A percentile compares a stretch with the other conserved stretches of the same genome.
phyloP scores from a whole-genome alignment of 2,113 vertebrate species.

The Leucopsar rothschildi region DNA sequence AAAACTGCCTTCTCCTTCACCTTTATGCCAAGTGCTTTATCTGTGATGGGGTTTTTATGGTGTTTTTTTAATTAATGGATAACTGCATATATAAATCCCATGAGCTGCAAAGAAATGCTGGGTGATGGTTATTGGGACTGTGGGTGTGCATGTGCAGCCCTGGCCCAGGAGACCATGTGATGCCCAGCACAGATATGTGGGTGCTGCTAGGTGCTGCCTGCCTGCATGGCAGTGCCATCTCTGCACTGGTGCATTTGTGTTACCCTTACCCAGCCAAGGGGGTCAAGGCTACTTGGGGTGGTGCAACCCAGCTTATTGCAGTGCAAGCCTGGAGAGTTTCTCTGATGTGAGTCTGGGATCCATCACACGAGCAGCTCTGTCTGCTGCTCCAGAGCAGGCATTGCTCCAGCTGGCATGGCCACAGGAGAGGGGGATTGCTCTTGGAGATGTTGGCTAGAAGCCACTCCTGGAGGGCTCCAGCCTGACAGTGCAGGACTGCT shows the following conservation, averaged over 20 bases:
- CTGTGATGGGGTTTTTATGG: not conserved
- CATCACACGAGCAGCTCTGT: not conserved
- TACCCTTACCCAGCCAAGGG: not conserved
- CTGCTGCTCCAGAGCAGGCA: not conserved
- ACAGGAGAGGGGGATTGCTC: rapidly evolving
- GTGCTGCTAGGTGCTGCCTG: not conserved
- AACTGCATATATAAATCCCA: not conserved
- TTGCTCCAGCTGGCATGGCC: not conserved
- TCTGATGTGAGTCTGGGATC: not conserved
- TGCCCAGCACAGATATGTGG: rapidly evolving
- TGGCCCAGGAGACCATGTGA: rapidly evolving
- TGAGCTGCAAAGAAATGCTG: not conserved
- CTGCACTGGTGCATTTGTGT: not conserved
- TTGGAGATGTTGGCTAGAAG: not conserved
- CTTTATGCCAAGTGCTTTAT: not conserved
- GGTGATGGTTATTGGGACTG: not conserved
- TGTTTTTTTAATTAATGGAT: not conserved
- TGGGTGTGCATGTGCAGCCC: not conserved
- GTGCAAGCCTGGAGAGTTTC: not conserved
- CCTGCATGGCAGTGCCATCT: not conserved
- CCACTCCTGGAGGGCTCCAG: not conserved
- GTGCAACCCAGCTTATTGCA: not conserved
- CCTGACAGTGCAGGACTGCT: not conserved
- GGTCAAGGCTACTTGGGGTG: not conserved
- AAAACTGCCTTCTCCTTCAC: not conserved